Evolutionary conservation across 2,113 vertebrate species (phyloP), one percentile per base, ranked within the genome.

Genomic region (Tylochromis polylepis): DNA sequence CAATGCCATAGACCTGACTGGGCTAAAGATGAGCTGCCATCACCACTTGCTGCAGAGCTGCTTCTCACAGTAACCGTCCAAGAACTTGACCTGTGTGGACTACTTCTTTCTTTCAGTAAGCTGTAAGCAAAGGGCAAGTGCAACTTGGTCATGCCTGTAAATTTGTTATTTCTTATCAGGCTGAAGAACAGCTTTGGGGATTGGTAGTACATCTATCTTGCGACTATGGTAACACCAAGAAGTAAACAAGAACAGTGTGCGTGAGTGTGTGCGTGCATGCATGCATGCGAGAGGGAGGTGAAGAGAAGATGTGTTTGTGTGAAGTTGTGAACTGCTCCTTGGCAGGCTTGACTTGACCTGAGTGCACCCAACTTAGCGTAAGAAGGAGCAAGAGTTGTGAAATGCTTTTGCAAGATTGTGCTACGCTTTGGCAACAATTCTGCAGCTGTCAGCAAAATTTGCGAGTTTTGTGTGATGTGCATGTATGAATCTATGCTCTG

Each of bases 391-490:
- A 81, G 90, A 82, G 43, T 95, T 95, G 94, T 79, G 79, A 96
- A 96, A 96, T 60, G 85, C 41, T 96, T 95, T 95, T 94, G 93
- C 93, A 96, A 96, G 93, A 96, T 89, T 95, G 93, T 22, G 43
- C 79, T 89, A 65, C 6, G 60, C 90, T 95, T 92, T 95, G 88
- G 94, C 93, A 94, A 91, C 81, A 81, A 58, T 58, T 82, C 79
- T 94, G 90, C 91, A 89, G 87, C 88, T 87, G 87, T 95, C 94
- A 95, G 95, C 95, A 93, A 72, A 90, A 93, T 93, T 89, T 82
- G 41, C 22, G 41, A 15, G 31, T 85, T 57, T 67, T 75, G 78
- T 58, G 81, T 82, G 65, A 86, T 62, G 58, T 72, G 56, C 75
- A 49, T 78, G 27, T 70, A 58, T 53, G 38, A 49, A 59, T 89